Percentiles rank a stretch among this genome's conserved stretches.
phyloP scores from a whole-genome alignment of 2,113 vertebrate species.

The Coryphaenoides rupestris region DNA sequence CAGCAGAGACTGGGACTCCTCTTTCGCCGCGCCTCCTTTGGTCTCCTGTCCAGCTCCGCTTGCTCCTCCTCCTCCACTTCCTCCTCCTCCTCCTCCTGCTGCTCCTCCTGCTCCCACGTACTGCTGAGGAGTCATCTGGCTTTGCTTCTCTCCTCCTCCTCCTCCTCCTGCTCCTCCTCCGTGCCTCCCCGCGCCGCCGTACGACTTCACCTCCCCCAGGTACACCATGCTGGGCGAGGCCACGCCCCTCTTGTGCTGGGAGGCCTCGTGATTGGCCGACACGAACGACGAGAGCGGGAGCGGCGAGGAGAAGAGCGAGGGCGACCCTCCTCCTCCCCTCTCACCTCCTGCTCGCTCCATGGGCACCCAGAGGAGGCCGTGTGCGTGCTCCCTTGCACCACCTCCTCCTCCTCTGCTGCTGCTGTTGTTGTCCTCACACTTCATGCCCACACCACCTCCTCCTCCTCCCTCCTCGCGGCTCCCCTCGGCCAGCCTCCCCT shows the following conservation, averaged over 20 bases:
- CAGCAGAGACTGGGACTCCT: constrained; percentile 95
- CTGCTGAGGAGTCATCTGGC: constrained; percentile 71
- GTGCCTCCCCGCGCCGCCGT: constrained; percentile 71
- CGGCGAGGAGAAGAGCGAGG: constrained; percentile 82
- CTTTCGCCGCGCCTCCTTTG: constrained; percentile 76
- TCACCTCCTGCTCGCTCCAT: constrained; percentile 79
- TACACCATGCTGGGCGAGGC: constrained; percentile 88
- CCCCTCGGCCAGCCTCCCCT: constrained; percentile 71
- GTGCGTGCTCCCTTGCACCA: constrained; percentile 82
- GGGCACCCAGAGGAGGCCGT: constrained; percentile 82
- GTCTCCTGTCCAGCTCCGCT: constrained; percentile 78
- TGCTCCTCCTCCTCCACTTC: constrained; percentile 64
- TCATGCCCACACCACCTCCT: constrained; percentile 79
- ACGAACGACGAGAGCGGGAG: constrained; percentile 71
- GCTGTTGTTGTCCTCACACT: constrained; percentile 81
- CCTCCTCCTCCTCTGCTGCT: constrained; percentile 82
- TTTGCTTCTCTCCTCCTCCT: constrained; percentile 78
- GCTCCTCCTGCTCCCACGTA: constrained; percentile 49
- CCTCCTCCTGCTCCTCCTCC: constrained; percentile 34
- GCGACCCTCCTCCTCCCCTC: constrained; percentile 77
- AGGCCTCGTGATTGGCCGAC: constrained; percentile 75
- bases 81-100: too few species aligned
- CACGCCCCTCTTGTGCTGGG: constrained; percentile 63
- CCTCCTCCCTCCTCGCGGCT: constrained; percentile 87
- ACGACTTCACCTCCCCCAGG: constrained; percentile 80